Percentiles rank a stretch among this genome's conserved stretches.
phyloP scores from a whole-genome alignment of 2,888 invertebrate genomes.

The Lathronympha strigana region DNA sequence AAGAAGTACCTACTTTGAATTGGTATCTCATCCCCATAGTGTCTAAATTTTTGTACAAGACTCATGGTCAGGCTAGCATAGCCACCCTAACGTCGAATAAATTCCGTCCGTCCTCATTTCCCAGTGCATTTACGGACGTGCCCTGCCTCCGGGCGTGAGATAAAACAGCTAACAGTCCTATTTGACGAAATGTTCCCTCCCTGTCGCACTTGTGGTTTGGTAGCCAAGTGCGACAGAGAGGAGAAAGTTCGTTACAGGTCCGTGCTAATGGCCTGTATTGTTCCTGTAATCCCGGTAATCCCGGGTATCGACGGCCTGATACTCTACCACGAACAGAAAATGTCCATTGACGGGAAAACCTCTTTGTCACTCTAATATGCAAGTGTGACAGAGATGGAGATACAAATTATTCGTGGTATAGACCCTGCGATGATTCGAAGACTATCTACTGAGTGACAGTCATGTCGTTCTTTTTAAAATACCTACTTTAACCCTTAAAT shows the following conservation, averaged over 20 bases:
- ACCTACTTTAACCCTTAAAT: no score
- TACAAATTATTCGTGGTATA: no score
- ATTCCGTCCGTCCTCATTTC: conserved; percentile 39
- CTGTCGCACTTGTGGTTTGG: neutral
- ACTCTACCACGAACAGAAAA: no score
- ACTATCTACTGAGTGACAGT: no score
- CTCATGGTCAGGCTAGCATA: neutral
- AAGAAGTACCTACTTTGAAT: no score
- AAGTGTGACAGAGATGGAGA: no score
- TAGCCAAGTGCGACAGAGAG: neutral
- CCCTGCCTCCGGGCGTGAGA: conserved; percentile 35
- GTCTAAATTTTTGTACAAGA: neutral
- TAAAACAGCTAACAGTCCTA: conserved; percentile 31
- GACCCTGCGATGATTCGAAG: no score
- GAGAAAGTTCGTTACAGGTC: conserved; percentile 15
- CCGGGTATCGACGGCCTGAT: conserved; percentile 24
- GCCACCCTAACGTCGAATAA: conserved; percentile 20
- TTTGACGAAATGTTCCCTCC: conserved; percentile 33
- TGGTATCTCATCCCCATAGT: no score
- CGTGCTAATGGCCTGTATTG: conserved; percentile 56
- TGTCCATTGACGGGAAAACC: no score
- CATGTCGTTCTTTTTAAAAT: no score
- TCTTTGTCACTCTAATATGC: no score
- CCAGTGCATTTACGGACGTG: conserved; percentile 42
- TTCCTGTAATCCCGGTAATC: conserved; percentile 44